Percentiles rank a stretch among this genome's conserved stretches.
These are phyloP conservation scores for Apostichopus leukothele DNA, from an alignment of 53 echinoderm and acorn worm genomes.

Conservation along the genomic window DNA sequence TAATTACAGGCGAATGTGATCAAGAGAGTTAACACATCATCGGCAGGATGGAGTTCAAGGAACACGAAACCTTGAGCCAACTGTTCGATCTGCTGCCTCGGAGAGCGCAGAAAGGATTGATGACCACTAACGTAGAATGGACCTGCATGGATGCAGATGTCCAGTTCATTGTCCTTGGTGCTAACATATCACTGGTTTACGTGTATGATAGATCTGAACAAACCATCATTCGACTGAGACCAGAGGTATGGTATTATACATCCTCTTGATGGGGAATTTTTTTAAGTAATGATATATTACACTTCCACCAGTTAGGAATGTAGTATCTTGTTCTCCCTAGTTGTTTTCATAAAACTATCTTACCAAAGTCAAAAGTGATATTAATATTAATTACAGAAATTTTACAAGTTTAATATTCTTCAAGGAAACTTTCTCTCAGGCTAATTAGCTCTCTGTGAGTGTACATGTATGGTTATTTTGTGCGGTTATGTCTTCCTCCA, in stretches of 20 bases:
- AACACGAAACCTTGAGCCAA: conserved; percentile 74
- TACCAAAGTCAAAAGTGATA: too few species aligned
- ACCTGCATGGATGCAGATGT: conserved; percentile 80
- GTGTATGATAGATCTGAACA: conserved; percentile 75
- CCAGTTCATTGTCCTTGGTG: conserved; percentile 83
- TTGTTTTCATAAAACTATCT: too few species aligned
- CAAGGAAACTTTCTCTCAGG: too few species aligned
- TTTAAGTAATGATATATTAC: too few species aligned
- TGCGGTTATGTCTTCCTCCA: too few species aligned
- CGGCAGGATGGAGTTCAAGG: conserved; percentile 60
- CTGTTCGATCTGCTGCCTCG: conserved; percentile 69
- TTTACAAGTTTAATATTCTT: too few species aligned
- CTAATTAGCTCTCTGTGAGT: too few species aligned
- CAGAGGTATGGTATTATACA: conserved; percentile 62
- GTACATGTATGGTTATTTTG: too few species aligned
- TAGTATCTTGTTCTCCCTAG: not conserved
- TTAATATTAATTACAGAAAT: too few species aligned
- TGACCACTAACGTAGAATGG: conserved; percentile 65
- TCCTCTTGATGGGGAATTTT: too few species aligned
- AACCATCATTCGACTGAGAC: conserved; percentile 67
- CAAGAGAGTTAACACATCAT: not conserved
- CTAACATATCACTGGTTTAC: conserved; percentile 86
- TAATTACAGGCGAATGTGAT: too few species aligned
- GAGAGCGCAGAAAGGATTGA: conserved; percentile 81
- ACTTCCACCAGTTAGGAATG: too few species aligned